Evolutionary conservation across 2,888 invertebrate species (phyloP), one percentile per base, ranked within the genome.

Genomic region (Strigamia transsilvanica): DNA sequence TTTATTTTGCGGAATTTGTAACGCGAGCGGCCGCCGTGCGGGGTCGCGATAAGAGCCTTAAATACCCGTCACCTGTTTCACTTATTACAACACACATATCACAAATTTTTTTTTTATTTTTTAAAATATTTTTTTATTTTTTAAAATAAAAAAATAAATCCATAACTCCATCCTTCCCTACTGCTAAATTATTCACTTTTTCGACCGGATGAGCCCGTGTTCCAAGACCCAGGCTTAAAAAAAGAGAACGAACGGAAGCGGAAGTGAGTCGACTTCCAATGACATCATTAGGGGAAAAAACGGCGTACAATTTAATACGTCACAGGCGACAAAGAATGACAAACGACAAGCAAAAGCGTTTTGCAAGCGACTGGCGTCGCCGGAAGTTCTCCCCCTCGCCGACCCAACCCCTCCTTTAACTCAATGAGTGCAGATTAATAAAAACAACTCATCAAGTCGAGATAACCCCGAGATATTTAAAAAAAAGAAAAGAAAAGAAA

Each of bases 321-420:
- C 80, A 80, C 42, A 46, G 42, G 80, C 80, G 80, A 80, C 80
- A 80, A 80, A 80, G 80, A 80, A 80, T 80, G 80, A 80, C 80
- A 80, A 80, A 80, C 80, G 80, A 80, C 66, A 27, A 51, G n/a
- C 27, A 66, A 66, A 66, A 66, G 66, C 66, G 66, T 66, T 66
- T 61, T 61, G 61, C 61, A 61, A 61, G 10, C 41, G 79, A 79
- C 15, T 32, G 51, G 42, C 79, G 38, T 41, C 34, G 41, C 41
- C 79, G 42, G 79, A 34, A 79, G 42, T 79, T 21, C 80, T 12
- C 38, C 23, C 13, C 38, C 41, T 12, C 7, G 21, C 18, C 79
- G 13, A 13, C 80, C 46, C 27, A 23, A 13, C 46, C 51, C 80
- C 23, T 18, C 18, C 27, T 66, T 61, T 6, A 1, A 51, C 5